Evolutionary conservation across 2,113 vertebrate species (phyloP).

Genomic region (Spermophilus dauricus): DNA sequence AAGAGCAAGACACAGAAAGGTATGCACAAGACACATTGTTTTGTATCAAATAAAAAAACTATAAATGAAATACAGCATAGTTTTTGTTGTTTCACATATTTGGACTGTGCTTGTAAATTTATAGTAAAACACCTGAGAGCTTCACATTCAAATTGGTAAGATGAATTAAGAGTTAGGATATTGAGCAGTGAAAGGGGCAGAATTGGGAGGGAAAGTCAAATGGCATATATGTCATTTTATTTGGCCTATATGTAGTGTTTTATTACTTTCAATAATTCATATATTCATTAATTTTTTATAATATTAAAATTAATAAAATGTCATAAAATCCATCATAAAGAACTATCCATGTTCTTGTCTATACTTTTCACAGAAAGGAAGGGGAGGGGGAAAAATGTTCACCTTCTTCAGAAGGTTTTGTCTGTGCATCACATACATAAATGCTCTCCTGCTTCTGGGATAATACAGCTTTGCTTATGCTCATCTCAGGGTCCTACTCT

Average conservation of each 20-base stretch:
- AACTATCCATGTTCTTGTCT: too few relatives aligned
- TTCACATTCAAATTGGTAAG: neutral
- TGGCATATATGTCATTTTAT: too few relatives aligned
- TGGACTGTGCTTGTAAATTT: neutral
- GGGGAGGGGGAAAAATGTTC: neutral
- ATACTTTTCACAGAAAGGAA: neutral
- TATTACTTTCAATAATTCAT: neutral
- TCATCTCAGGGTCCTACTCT: neutral
- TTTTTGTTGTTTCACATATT: neutral
- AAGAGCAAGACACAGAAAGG: neutral
- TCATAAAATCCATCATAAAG: too few relatives aligned
- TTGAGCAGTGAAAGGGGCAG: neutral
- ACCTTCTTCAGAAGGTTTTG: neutral
- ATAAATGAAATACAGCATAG: neutral
- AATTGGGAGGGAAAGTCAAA: neutral
- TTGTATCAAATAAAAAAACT: neutral
- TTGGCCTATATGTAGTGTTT: too few relatives aligned
- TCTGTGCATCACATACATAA: neutral
- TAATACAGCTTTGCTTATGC: neutral
- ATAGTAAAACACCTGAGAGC: neutral
- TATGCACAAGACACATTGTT: neutral
- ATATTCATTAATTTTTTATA: neutral
- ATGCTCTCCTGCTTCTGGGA: neutral
- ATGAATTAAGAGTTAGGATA: neutral
- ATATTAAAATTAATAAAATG: neutral